phyloP scores from a whole-genome alignment of 2,888 invertebrate species.

The Phymatocera aterrima region DNA sequence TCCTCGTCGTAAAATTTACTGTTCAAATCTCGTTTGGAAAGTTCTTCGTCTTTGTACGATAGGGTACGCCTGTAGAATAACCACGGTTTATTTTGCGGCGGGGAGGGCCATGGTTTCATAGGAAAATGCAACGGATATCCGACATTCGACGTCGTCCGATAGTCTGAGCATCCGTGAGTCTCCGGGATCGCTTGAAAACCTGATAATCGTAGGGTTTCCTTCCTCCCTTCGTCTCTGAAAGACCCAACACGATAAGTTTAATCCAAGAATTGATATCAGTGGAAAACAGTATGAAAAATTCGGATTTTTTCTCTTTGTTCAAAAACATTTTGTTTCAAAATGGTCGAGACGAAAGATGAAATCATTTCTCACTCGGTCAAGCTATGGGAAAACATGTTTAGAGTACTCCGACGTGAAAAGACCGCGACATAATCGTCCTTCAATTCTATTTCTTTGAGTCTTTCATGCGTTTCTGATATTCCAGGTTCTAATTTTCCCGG shows the following conservation, averaged over 20 bases:
- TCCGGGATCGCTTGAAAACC: not conserved
- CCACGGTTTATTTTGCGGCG: conserved; percentile 56
- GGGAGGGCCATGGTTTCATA: conserved; percentile 48
- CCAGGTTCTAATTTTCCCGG: conserved; percentile 48
- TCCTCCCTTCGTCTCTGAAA: conserved; percentile 11
- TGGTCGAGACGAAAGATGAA: not conserved
- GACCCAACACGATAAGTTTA: not conserved
- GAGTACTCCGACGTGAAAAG: conserved; percentile 54
- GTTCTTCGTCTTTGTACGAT: conserved; percentile 55
- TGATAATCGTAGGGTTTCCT: not conserved
- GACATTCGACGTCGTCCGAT: conserved; percentile 56
- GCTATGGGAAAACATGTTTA: conserved; percentile 56
- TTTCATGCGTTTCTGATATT: conserved; percentile 59
- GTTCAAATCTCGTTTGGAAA: conserved; percentile 56
- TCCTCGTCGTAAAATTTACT: conserved; percentile 62
- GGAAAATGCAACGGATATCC: conserved; percentile 57
- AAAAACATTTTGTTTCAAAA: not conserved
- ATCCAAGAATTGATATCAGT: not conserved
- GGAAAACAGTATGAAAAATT: not conserved
- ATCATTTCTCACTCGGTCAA: conserved; percentile 52
- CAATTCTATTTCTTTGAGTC: conserved; percentile 57
- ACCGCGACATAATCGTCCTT: conserved; percentile 52
- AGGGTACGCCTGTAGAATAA: conserved; percentile 60
- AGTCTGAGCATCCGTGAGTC: conserved; percentile 51
- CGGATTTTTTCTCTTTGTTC: not conserved